These are phyloP conservation scores for Bombus huntii DNA, from an alignment of 1,140 invertebrate genomes.

Conservation along the genomic window DNA sequence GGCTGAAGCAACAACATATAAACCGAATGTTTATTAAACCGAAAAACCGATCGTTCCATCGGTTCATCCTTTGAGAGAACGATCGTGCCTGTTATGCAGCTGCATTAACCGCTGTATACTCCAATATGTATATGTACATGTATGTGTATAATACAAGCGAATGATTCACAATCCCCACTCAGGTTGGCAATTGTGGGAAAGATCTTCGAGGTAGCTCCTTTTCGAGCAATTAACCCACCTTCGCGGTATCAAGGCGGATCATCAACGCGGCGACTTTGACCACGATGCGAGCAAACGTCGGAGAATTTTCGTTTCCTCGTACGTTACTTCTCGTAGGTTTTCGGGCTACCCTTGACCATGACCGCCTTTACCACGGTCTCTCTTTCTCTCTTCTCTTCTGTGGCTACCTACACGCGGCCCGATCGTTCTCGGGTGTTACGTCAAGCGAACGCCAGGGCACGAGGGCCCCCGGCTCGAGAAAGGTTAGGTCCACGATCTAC, in stretches of 20 bases:
- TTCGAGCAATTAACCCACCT: constrained; percentile 6
- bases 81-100: background rate
- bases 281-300: background rate
- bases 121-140: background rate
- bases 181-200: background rate
- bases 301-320: constrained; percentile 30
- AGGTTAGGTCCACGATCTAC: constrained; percentile 34
- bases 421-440: constrained; percentile 34
- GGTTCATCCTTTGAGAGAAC: background rate
- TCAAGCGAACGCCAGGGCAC: constrained; percentile 46
- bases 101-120: background rate
- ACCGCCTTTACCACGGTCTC: constrained; percentile 63
- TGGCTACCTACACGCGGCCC: constrained; percentile 21
- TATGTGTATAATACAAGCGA: background rate
- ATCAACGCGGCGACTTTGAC: background rate
- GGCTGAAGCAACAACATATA: background rate
- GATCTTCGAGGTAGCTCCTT: background rate
- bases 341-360: constrained; percentile 61
- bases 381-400: background rate
- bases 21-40: constrained; percentile 8
- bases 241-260: background rate
- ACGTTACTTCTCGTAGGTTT: background rate
- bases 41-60: background rate
- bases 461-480: constrained; percentile 34
- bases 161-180: background rate